phyloP scores from a whole-genome alignment of 2,797 vertebrate genomes.

The Lutjanus campechanus region DNA sequence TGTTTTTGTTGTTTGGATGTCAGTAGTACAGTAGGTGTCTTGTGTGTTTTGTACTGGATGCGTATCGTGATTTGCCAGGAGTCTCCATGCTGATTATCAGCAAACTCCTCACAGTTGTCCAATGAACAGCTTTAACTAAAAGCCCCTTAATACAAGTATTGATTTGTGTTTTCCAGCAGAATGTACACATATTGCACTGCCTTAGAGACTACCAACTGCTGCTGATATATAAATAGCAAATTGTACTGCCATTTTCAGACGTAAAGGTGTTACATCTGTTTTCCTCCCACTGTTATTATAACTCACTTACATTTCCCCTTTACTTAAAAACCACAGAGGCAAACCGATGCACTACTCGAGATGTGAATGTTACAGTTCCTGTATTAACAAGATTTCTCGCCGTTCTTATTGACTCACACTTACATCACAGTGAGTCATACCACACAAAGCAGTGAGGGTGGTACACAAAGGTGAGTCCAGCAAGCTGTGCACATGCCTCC shows the following conservation, averaged over 20 bases:
- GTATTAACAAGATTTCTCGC: slow-evolving; percentile 36
- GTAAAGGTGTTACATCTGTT: slow-evolving; percentile 44
- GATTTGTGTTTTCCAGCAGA: slow-evolving; percentile 37
- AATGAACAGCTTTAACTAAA: slow-evolving; percentile 39
- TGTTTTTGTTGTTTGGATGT: slow-evolving; percentile 62
- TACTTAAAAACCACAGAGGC: slow-evolving; percentile 21
- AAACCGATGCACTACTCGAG: slow-evolving; percentile 12
- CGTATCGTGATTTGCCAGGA: slow-evolving; percentile 19
- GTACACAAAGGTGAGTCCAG: slow-evolving; percentile 44
- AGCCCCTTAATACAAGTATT: slow-evolving; percentile 31
- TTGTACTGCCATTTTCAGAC: slow-evolving; percentile 26
- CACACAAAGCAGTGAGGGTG: slow-evolving; percentile 40
- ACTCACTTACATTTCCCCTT: slow-evolving; percentile 12
- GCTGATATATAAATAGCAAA: slow-evolving; percentile 42
- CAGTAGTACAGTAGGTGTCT: slow-evolving; percentile 18
- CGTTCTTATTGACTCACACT: slow-evolving; percentile 67
- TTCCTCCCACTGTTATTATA: slow-evolving; percentile 12
- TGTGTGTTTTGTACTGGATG: slow-evolving; percentile 43
- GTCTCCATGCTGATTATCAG: slow-evolving; percentile 29
- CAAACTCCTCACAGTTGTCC: slow-evolving; percentile 16
- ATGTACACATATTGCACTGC: slow-evolving; percentile 35
- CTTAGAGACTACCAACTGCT: slow-evolving; percentile 28
- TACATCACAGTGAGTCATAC: slow-evolving; percentile 67
- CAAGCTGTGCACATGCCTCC: slow-evolving; percentile 54
- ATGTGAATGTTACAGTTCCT: slow-evolving; percentile 42